phyloP scores from a whole-genome alignment of 2,113 vertebrate genomes.

The Oreochromis niloticus region DNA sequence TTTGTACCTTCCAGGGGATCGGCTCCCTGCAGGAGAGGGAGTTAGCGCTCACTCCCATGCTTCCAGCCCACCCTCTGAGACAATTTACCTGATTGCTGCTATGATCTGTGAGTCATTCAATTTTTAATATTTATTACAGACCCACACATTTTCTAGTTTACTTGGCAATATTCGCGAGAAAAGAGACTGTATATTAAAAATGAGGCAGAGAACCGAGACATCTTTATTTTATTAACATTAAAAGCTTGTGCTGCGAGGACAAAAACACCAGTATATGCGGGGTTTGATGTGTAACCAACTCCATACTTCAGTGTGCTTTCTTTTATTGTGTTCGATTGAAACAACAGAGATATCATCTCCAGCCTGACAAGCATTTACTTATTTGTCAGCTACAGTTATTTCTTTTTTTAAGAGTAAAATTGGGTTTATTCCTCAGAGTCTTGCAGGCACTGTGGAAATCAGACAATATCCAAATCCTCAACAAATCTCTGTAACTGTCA shows the following conservation, averaged over 20 bases:
- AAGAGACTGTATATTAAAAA: neutral
- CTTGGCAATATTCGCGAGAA: neutral
- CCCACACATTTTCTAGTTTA: constrained; percentile 3
- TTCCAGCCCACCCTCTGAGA: constrained; percentile 43
- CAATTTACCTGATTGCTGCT: constrained; percentile 41
- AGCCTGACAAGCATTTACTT: neutral
- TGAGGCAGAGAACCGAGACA: neutral
- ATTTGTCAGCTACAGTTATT: neutral
- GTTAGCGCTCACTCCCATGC: constrained; percentile 16
- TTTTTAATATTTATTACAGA: constrained; percentile 40
- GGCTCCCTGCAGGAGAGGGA: constrained; percentile 17
- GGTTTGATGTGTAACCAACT: neutral
- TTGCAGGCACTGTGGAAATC: constrained; percentile 9
- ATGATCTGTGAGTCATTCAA: constrained; percentile 46
- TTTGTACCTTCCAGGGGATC: constrained; percentile 42
- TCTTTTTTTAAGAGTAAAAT: neutral
- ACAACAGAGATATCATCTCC: neutral
- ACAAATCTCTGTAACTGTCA: constrained; percentile 19
- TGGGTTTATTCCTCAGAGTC: neutral
- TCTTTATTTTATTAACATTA: neutral
- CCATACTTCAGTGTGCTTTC: neutral
- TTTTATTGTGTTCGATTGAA: neutral
- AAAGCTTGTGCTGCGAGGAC: neutral
- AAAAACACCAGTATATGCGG: neutral
- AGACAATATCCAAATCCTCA: neutral